phyloP scores from a whole-genome alignment of 2,888 invertebrate genomes.

The Periphyllus acericola region DNA sequence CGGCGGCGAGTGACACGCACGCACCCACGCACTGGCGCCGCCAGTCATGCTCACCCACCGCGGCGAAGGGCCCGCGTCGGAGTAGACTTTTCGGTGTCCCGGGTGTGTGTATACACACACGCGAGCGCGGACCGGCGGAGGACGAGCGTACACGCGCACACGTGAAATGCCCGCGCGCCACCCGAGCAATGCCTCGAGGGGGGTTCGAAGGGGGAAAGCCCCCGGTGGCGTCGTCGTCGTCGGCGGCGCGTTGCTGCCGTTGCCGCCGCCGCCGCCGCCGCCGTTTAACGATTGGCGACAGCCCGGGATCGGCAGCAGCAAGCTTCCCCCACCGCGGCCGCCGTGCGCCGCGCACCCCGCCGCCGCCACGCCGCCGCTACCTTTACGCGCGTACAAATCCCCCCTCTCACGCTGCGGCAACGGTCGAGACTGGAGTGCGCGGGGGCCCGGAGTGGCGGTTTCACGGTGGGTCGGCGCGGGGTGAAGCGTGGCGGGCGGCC shows the following conservation, averaged over 20 bases:
- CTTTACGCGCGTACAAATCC: slow-evolving; percentile 49
- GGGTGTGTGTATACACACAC: slow-evolving; percentile 20
- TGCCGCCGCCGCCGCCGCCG: slow-evolving; percentile 45
- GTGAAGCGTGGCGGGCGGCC: not conserved
- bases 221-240: slow-evolving; percentile 28
- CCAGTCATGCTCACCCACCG: no score
- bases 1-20: not conserved
- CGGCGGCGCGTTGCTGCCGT: not conserved
- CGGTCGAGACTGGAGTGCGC: no score
- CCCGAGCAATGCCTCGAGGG: not conserved
- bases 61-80: slow-evolving; percentile 1
- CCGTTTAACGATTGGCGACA: slow-evolving; percentile 62
- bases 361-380: not conserved
- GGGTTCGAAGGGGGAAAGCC: not conserved
- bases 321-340: slow-evolving; percentile 30
- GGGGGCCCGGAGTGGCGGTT: no score
- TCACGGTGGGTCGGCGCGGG: no score
- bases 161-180: slow-evolving; percentile 35
- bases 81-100: slow-evolving; percentile 45
- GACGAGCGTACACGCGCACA: slow-evolving; percentile 13
- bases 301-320: slow-evolving; percentile 61
- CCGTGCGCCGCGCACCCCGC: not conserved
- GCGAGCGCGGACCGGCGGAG: not conserved
- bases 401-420: not conserved
- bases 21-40: not conserved